Percentiles rank a stretch among this genome's conserved stretches.
Evolutionary conservation across 2,888 invertebrate species (phyloP).

Genomic region (Drepanosiphum platanoidis): DNA sequence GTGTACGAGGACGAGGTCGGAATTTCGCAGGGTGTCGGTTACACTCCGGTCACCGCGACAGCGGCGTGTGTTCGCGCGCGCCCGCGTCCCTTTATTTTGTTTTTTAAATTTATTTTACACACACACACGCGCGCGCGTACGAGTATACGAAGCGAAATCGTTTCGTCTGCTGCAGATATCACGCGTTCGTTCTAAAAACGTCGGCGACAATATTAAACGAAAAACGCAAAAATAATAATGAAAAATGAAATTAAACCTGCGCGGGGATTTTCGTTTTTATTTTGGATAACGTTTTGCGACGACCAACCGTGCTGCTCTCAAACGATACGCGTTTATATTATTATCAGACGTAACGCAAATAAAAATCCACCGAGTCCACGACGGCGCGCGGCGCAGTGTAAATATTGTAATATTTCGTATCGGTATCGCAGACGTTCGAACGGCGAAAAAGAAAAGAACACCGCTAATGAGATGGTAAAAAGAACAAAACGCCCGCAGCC

Average conservation of each 20-base stretch:
- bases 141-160: not conserved
- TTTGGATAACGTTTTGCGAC: too few species aligned
- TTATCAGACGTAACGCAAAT: too few species aligned
- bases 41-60: not conserved
- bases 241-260: not conserved
- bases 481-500: too few species aligned
- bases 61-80: not conserved
- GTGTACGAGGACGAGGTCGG: not conserved
- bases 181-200: not conserved
- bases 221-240: not conserved
- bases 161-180: not conserved
- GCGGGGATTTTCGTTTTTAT: not conserved
- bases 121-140: not conserved
- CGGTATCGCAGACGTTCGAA: too few species aligned
- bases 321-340: too few species aligned
- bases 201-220: not conserved
- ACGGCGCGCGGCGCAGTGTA: too few species aligned
- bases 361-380: too few species aligned
- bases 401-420: too few species aligned
- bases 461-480: too few species aligned
- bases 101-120: not conserved
- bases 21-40: not conserved
- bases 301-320: too few species aligned
- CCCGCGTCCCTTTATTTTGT: not conserved
- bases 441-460: too few species aligned